Evolutionary conservation across 37 sponge, comb jelly and placozoan genomes (phyloP).

Genomic region (Halisarca cf. caerulea): DNA sequence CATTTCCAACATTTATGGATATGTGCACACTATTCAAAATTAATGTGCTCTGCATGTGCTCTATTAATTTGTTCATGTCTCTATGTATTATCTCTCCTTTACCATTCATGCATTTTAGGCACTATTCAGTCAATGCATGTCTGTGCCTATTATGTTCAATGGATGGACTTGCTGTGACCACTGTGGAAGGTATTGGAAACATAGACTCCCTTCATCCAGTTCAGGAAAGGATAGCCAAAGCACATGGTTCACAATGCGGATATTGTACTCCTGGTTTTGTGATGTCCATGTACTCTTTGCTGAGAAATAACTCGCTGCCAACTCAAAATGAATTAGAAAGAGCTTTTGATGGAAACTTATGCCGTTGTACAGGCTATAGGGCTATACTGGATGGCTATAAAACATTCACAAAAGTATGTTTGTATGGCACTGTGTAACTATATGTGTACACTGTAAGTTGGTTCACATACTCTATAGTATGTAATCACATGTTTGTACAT

Average conservation of each 20-base stretch:
- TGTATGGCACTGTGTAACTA: not conserved
- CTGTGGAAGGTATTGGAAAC: constrained; percentile 93
- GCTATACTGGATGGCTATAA: constrained; percentile 88
- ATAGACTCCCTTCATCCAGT: constrained; percentile 68
- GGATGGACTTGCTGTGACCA: constrained; percentile 81
- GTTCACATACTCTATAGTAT: not conserved
- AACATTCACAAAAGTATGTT: constrained; percentile 61
- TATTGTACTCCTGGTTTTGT: constrained; percentile 96
- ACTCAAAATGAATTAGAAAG: constrained; percentile 77
- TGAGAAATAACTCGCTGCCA: constrained; percentile 73
- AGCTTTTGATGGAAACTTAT: constrained; percentile 88
- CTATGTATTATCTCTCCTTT: not conserved
- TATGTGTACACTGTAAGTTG: too few species aligned
- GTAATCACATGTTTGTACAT: not conserved
- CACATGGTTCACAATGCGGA: constrained; percentile 92
- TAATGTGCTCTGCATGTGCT: too few species aligned
- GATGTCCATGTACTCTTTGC: constrained; percentile 92
- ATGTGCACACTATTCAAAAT: too few species aligned
- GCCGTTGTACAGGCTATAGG: constrained; percentile 90
- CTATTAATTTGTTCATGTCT: not conserved
- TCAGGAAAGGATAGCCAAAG: constrained; percentile 84
- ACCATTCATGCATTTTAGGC: constrained; percentile 8
- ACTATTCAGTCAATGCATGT: constrained; percentile 81
- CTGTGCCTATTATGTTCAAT: constrained; percentile 77
- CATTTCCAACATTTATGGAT: too few species aligned